Conservation (phyloP, 2,888 invertebrate species). For the Amphimallon solstitiale region DNA sequence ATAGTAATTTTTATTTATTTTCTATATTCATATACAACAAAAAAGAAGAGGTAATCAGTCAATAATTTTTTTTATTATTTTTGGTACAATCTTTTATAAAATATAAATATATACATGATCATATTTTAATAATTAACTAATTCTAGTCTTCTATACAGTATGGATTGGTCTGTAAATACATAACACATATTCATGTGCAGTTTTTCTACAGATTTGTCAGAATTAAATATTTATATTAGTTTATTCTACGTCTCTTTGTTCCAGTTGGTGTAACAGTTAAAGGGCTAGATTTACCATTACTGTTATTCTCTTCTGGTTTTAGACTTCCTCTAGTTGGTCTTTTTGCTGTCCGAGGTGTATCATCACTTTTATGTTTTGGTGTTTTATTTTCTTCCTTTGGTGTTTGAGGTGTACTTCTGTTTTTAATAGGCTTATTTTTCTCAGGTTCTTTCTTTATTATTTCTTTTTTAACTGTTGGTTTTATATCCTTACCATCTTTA, state of each 20-base stretch:
- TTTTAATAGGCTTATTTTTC: slow-evolving; percentile 53
- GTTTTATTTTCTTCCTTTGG: slow-evolving; percentile 50
- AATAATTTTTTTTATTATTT: slow-evolving; percentile 1
- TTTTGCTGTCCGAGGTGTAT: slow-evolving; percentile 57
- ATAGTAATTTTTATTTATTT: too few species aligned
- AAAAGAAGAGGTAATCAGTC: neutral
- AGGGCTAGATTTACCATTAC: slow-evolving; percentile 62
- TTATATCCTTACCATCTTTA: slow-evolving; percentile 53
- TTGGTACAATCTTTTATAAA: slow-evolving; percentile 30
- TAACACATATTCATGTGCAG: slow-evolving; percentile 1
- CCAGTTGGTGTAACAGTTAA: slow-evolving; percentile 55
- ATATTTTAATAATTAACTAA: slow-evolving; percentile 9
- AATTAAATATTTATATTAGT: slow-evolving; percentile 10
- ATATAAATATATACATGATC: slow-evolving; percentile 27
- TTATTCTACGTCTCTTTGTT: slow-evolving; percentile 47
- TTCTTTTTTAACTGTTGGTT: slow-evolving; percentile 55
- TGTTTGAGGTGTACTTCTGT: slow-evolving; percentile 43
- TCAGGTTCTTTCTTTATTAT: slow-evolving; percentile 55
- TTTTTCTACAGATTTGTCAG: neutral
- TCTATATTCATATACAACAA: too few species aligned
- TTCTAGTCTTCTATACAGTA: slow-evolving; percentile 19
- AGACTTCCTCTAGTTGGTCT: slow-evolving; percentile 63
- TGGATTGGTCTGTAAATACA: slow-evolving; percentile 29
- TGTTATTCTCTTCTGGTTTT: slow-evolving; percentile 61
- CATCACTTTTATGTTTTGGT: slow-evolving; percentile 52